These are phyloP conservation scores for Charaxes varanes DNA, from an alignment of 1,140 invertebrate species.

Conservation along the genomic window DNA sequence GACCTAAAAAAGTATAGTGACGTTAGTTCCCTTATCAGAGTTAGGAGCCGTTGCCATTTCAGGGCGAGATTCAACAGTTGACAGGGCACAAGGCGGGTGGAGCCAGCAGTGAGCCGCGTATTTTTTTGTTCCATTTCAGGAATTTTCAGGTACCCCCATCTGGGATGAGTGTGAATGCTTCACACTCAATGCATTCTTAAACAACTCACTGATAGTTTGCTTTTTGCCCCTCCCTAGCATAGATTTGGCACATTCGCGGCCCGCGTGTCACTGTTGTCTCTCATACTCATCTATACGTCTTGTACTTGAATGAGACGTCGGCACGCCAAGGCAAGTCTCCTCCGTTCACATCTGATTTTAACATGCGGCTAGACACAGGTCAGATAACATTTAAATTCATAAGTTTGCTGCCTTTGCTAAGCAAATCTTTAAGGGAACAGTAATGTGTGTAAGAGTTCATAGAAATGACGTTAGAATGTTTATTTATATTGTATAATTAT, in stretches of 20 bases:
- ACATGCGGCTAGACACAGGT: constrained; percentile 68
- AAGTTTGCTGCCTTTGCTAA: constrained; percentile 52
- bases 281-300: constrained; percentile 75
- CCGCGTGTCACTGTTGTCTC: constrained; percentile 75
- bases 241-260: constrained; percentile 75
- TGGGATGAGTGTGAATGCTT: constrained; percentile 50
- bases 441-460: constrained; percentile 27
- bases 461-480: constrained; percentile 22
- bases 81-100: constrained; percentile 68
- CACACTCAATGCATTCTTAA: constrained; percentile 51
- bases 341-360: constrained; percentile 69
- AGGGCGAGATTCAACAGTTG: constrained; percentile 73
- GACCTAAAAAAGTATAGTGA: constrained; percentile 1
- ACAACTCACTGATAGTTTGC: constrained; percentile 74
- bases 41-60: constrained; percentile 56
- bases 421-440: constrained; percentile 54
- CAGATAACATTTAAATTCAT: constrained; percentile 64
- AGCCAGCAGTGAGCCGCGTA: constrained; percentile 63
- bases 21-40: constrained; percentile 46
- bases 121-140: constrained; percentile 67
- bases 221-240: constrained; percentile 75
- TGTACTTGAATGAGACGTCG: constrained; percentile 74
- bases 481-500: constrained; percentile 16
- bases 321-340: constrained; percentile 73
- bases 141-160: constrained; percentile 66